phyloP scores from a whole-genome alignment of 2,113 vertebrate species.

The Sceloporus tristichus region DNA sequence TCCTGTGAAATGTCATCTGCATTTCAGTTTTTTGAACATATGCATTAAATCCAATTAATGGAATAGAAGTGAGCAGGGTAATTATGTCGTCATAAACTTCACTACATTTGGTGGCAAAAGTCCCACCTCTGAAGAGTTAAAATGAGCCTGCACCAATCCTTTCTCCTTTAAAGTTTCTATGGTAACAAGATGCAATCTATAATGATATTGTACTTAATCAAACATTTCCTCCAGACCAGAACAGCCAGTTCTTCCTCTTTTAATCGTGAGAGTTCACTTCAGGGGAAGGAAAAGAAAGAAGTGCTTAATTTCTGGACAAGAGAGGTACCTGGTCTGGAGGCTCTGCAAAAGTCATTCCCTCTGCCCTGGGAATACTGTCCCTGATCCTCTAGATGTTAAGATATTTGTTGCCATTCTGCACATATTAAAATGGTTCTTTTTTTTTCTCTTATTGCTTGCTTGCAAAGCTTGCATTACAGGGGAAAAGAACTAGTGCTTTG shows the following conservation, averaged over 20 bases:
- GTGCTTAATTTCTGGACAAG: constrained; percentile 39
- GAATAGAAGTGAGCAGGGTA: constrained; percentile 53
- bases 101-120: constrained; percentile 63
- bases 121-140: constrained; percentile 79
- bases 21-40: constrained; percentile 52
- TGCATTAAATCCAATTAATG: constrained; percentile 61
- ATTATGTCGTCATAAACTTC: constrained; percentile 26
- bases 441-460: not conserved
- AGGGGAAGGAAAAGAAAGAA: constrained; percentile 60
- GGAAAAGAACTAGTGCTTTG: not conserved
- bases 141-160: constrained; percentile 57
- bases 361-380: not conserved
- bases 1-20: constrained; percentile 55
- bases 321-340: constrained; percentile 50
- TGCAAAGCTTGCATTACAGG: not conserved
- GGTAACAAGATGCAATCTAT: constrained; percentile 84
- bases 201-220: constrained; percentile 80
- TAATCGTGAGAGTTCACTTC: constrained; percentile 73
- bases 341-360: not conserved
- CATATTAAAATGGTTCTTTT: not conserved
- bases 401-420: not conserved
- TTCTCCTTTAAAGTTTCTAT: constrained; percentile 83
- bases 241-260: constrained; percentile 70
- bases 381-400: not conserved
- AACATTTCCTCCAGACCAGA: constrained; percentile 81